These are phyloP conservation scores for Cairina moschata DNA, from an alignment of 2,113 vertebrate species.

Conservation along the genomic window DNA sequence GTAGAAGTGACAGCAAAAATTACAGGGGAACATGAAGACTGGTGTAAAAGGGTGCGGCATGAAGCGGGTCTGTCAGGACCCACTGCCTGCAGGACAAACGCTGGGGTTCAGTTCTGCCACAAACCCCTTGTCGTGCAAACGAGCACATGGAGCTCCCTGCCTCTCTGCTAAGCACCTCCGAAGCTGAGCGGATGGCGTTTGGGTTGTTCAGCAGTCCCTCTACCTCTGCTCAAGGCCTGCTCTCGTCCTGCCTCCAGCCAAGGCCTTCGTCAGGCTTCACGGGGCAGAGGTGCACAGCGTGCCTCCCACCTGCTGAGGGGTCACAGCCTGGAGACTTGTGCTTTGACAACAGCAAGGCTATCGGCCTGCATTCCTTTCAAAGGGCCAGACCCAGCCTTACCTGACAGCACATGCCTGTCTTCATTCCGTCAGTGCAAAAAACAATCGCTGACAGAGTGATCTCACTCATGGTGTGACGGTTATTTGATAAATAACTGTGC, in stretches of 20 bases:
- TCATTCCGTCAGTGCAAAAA: neutral
- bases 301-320: neutral
- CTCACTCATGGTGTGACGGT: neutral
- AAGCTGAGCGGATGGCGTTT: neutral
- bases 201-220: fast-evolving
- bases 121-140: too few species aligned
- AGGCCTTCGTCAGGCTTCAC: neutral
- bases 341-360: neutral
- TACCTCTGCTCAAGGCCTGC: neutral
- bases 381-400: neutral
- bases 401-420: neutral
- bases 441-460: neutral
- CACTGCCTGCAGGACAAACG: neutral
- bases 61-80: too few species aligned
- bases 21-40: neutral
- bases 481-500: neutral
- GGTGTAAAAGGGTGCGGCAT: fast-evolving
- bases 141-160: neutral
- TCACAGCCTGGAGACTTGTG: neutral
- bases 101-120: neutral
- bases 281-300: neutral
- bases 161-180: neutral
- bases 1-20: neutral
- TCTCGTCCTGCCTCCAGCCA: neutral
- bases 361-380: neutral